Conservation (phyloP, 2,113 vertebrate species). For the Opisthocomus hoazin region DNA sequence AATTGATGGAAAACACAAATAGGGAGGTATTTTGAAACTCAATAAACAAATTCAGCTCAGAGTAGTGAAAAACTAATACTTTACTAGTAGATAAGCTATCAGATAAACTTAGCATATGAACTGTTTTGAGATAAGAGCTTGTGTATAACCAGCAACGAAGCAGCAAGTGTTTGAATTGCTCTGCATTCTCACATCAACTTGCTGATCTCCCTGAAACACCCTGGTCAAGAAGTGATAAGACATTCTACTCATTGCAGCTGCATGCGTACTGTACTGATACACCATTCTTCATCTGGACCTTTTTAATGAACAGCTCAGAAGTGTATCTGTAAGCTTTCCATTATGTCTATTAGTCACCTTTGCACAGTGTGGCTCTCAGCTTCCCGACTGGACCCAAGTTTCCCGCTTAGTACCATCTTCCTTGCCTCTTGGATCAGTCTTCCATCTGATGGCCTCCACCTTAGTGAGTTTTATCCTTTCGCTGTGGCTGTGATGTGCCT, state of each 20-base stretch:
- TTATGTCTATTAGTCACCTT: background rate
- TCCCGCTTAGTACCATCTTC: background rate
- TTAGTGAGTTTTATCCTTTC: background rate
- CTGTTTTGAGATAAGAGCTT: background rate
- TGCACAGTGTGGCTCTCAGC: background rate
- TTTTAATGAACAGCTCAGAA: background rate
- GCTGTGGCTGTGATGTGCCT: background rate
- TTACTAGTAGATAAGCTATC: background rate
- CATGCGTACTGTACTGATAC: background rate
- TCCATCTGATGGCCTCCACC: background rate
- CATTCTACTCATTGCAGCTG: background rate
- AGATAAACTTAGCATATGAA: background rate
- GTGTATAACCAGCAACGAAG: background rate
- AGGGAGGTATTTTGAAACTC: background rate
- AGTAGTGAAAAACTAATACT: background rate
- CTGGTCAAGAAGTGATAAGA: background rate
- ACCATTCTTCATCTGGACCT: background rate
- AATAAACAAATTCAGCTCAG: background rate
- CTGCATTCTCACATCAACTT: background rate
- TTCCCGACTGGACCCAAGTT: background rate
- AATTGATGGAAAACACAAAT: background rate
- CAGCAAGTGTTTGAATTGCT: background rate
- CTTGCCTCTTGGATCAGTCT: background rate
- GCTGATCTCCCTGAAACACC: background rate
- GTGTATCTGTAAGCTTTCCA: background rate